These are phyloP conservation scores for Barbus barbus DNA, from an alignment of 2,113 vertebrate species.

Conservation along the genomic window DNA sequence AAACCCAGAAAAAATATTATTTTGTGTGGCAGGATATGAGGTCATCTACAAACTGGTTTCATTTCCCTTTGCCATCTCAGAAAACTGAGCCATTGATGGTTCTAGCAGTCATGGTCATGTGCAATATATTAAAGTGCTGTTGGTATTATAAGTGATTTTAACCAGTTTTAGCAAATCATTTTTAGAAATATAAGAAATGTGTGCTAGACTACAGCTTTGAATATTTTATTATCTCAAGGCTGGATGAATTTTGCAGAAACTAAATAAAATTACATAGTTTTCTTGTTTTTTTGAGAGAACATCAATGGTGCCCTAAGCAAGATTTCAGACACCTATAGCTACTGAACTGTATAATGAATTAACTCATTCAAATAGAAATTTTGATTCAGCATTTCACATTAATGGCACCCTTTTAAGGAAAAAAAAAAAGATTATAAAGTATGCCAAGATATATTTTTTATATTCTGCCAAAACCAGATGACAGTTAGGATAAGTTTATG, in stretches of 20 bases:
- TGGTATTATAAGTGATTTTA: not conserved
- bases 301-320: no score
- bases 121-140: not conserved
- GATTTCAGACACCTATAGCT: no score
- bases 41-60: conserved; percentile 28
- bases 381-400: not conserved
- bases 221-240: not conserved
- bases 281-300: not conserved
- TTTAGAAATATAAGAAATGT: not conserved
- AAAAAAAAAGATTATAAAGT: no score
- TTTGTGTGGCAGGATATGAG: conserved; percentile 44
- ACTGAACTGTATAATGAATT: not conserved
- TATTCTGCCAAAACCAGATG: no score
- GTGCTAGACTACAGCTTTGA: not conserved
- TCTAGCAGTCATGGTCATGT: conserved; percentile 8
- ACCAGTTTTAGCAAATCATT: not conserved
- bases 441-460: no score
- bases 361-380: not conserved
- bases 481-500: no score
- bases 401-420: not conserved
- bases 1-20: conserved; percentile 3
- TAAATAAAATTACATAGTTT: not conserved
- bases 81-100: conserved; percentile 11
- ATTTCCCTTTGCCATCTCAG: conserved; percentile 17
- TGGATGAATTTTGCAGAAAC: not conserved